Evolutionary conservation across 2,888 invertebrate species (phyloP), one percentile per base, ranked within the genome.

Genomic region (Mamestra brassicae): DNA sequence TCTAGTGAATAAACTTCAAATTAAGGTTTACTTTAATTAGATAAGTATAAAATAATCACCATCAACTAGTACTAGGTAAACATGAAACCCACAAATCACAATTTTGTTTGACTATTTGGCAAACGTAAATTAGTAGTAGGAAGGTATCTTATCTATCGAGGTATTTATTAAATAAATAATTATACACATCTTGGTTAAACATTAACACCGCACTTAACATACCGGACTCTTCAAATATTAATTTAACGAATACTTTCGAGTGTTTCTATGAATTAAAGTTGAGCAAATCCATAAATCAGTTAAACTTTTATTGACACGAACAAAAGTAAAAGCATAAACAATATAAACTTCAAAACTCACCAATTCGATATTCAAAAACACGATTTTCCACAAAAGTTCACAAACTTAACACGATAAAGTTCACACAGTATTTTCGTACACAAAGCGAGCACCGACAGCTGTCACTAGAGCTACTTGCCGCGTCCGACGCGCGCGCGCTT

Each of bases 321-420:
- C 4, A 47, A 62, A 26, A 17, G 10, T 50, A 58, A 7, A 65
- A 55, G 7, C 11, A 55, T 10, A n/a, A 1, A 54, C n/a, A 55
- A 50, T 11, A 3, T 47, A 55, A 38, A 52, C 34, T 52, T 47
- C 2, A 52, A 42, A 10, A 70, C 85, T 81, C 42, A 85, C 78
- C 69, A 13, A 72, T 76, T 72, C n/a, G 52, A 38, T 75, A 54
- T 76, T 70, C 3, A 67, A 72, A 76, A 72, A 15, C 15, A 26
- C 47, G 47, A 13, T 54, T n/a, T 58, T 60, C 45, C 85, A 82
- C 69, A 67, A 76, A 84, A 76, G 85, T 81, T 57, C 85, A 83
- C 69, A 36, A 80, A 76, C 61, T 62, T 79, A 75, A 80, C 87
- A 87, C 87, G 87, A 85, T 76, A 78, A 81, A 78, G 81, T 86